phyloP scores from a whole-genome alignment of 1,140 invertebrate species.

The Ips typographus region DNA sequence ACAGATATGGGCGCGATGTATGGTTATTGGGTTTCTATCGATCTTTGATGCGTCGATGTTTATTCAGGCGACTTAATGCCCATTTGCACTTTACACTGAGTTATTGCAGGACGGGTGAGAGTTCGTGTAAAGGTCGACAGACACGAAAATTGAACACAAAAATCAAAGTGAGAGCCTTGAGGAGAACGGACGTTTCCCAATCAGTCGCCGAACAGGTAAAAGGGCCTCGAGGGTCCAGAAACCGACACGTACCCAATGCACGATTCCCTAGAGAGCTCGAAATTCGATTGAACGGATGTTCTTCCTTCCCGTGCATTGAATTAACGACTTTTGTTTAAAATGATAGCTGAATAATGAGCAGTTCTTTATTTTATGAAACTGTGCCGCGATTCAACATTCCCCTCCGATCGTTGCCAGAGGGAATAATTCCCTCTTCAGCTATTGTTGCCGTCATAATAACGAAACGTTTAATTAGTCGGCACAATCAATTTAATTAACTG shows the following conservation, averaged over 20 bases:
- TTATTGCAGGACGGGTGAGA: conserved; percentile 33
- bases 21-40: conserved; percentile 49
- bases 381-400: conserved; percentile 13
- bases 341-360: conserved; percentile 14
- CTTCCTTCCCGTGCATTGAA: conserved; percentile 4
- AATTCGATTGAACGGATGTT: background rate
- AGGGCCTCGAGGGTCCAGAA: conserved; percentile 43
- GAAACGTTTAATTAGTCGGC: conserved; percentile 22
- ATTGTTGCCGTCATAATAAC: conserved; percentile 17
- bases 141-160: conserved; percentile 5
- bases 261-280: conserved; percentile 42
- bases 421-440: conserved; percentile 17
- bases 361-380: conserved; percentile 3
- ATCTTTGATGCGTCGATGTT: conserved; percentile 21
- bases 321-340: conserved; percentile 1
- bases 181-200: conserved; percentile 44
- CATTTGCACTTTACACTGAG: conserved; percentile 37
- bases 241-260: conserved; percentile 51
- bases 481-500: conserved; percentile 29
- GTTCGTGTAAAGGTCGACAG: conserved; percentile 15
- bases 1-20: conserved; percentile 48
- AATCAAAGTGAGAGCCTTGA: too few relatives aligned
- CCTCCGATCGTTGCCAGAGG: background rate
- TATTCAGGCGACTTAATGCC: conserved; percentile 39
- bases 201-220: conserved; percentile 52